Base-by-base conservation (phyloP, 2,113 vertebrate species). In the Pteruthius melanotis region DNA sequence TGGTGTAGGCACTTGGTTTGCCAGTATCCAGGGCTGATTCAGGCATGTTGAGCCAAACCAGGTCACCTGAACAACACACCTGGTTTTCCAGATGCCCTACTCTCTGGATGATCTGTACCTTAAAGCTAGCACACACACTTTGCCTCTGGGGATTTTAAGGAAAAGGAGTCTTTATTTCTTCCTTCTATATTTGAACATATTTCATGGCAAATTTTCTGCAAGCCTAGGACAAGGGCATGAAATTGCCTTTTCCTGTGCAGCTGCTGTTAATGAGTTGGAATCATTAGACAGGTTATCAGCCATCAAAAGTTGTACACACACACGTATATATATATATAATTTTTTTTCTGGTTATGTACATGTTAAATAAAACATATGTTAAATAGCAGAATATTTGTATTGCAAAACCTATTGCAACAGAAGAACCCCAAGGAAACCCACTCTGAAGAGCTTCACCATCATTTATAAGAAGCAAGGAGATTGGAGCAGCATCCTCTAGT, bases 371-470 rank as follows among this genome's bases (percentile, higher is more conserved):
- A 83, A 94, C 50, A 47, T 78, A 69, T 85, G 91, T 98, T 97
- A 98, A 98, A 98, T 97, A 98, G 96, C 78, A 96, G 65, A 83
- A 24, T 69, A 92, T 90, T 92, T 96, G 94, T 90, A 90, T 97
- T 75, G 77, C 63, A 95, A 93, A 90, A 59, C 40, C 39, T 94
- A 76, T 53, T 94, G 96, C 90, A 66, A 94, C 92, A 95, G 63
- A 75, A 83, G 71, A 88, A 72, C 70, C 59, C 65, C 89, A 72
- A 78, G 68, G 31, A 87, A 72, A 66, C 60, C 40, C 76, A 16
- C 50, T 83, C 57, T 49, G 71, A 70, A 78, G 85, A 90, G 39
- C 63, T 80, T 92, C 79, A 53, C 21, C 75, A 35, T 59, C 26
- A 1, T 65, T 56, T 89, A 15, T 54, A 77, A 84, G 50, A 50